Evolutionary conservation across 2,888 invertebrate genomes (phyloP), one percentile per base, ranked within the genome.

Genomic region (Eristalis pertinax): DNA sequence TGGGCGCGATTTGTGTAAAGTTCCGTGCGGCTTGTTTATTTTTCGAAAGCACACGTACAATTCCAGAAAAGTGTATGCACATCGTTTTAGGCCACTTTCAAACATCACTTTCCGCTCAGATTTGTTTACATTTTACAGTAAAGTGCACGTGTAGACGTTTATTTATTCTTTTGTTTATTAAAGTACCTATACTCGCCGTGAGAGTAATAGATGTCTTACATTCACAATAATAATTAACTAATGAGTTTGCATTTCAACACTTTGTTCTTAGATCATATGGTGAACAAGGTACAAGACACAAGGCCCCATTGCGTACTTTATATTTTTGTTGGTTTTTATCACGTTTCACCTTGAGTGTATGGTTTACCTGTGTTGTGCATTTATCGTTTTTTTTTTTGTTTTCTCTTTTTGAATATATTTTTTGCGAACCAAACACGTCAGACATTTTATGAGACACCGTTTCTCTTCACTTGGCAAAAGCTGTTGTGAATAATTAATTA

Each of bases 11-110:
- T 83, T 60, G 64, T 60, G 72, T 76, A 50, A 84, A 76, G 60
- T 56, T 75, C 43, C 24, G 79, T 83, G 75, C 67, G 87, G 63
- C 62, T 87, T 80, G 86, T 86, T 86, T 86, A 86, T 78, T 41
- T 83, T 83, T 75, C n/a, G 70, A 78, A 75, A 79, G 82, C 67
- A 58, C 75, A 73, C 74, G 69, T 74, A 78, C 67, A 24, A 63
- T 70, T 78, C 8, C 2, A 58, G 38, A 74, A 41, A 41, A 32
- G 62, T 35, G 56, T 68, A 43, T 58, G 68, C 68, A 29, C 43
- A n/a, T 67, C 62, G 32, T 63, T 74, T n/a, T 26, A 24, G 50
- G 32, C 26, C 73, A 43, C 72, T 29, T 32, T 69, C 56, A 62
- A 68, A 79, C 83, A 79, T 74, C 69, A 68, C 79, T 79, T 84